Percentiles rank a stretch among this genome's conserved stretches.
These are phyloP conservation scores for Sinonovacula constricta DNA, from an alignment of 1,140 invertebrate genomes.

Conservation along the genomic window DNA sequence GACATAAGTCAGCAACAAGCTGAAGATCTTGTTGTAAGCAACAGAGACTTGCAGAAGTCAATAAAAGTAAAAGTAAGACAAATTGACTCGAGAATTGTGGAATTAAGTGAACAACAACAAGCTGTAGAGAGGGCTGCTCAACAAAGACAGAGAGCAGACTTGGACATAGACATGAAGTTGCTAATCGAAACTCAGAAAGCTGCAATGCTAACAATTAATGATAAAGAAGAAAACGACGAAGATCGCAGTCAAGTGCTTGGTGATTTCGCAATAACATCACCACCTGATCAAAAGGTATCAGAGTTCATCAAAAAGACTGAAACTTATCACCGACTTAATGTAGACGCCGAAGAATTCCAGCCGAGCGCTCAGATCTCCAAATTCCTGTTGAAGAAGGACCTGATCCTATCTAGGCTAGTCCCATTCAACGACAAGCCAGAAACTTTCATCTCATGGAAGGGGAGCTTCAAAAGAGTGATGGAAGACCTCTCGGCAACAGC, in stretches of 20 bases:
- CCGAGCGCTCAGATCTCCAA: neutral
- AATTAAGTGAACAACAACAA: slow-evolving; percentile 4
- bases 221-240: neutral
- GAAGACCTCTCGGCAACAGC: neutral
- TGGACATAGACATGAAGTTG: slow-evolving; percentile 3
- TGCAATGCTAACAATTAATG: slow-evolving; percentile 7
- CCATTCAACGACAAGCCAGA: slow-evolving; percentile 16
- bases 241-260: neutral
- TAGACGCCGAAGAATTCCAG: neutral
- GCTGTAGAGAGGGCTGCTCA: slow-evolving; percentile 3
- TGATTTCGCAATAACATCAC: slow-evolving; percentile 4
- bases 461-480: slow-evolving; percentile 19
- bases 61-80: slow-evolving; percentile 5
- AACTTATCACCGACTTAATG: too few relatives aligned
- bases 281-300: slow-evolving; percentile 4
- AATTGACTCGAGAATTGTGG: slow-evolving; percentile 4
- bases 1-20: slow-evolving; percentile 3
- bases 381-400: slow-evolving; percentile 14
- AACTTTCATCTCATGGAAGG: slow-evolving; percentile 17
- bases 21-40: slow-evolving; percentile 4
- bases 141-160: slow-evolving; percentile 3
- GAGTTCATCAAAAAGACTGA: neutral
- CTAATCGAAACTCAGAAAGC: slow-evolving; percentile 4
- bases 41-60: slow-evolving; percentile 3
- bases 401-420: neutral